A percentile compares a stretch with the other conserved stretches of the same genome.
Conservation (phyloP, 2,113 vertebrate genomes). For the Gymnarchus niloticus region DNA sequence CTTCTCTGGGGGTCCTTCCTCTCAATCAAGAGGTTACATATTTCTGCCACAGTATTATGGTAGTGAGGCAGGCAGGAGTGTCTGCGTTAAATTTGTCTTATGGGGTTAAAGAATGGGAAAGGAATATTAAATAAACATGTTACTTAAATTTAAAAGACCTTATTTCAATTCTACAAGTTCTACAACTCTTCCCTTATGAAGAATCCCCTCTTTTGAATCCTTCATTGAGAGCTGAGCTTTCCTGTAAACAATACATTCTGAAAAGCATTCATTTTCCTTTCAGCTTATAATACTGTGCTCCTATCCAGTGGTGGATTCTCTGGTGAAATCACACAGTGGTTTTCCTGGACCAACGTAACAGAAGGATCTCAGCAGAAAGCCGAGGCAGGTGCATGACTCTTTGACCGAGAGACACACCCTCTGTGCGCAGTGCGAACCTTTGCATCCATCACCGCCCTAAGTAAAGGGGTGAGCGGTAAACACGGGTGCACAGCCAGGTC, state of each 20-base stretch:
- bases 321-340: neutral
- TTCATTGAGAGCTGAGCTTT: neutral
- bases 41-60: neutral
- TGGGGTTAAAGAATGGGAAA: neutral
- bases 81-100: neutral
- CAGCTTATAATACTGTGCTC: neutral
- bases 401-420: neutral
- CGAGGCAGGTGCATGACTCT: neutral
- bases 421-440: neutral
- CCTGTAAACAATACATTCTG: neutral
- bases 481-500: neutral
- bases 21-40: neutral
- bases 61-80: neutral
- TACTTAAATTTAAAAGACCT: neutral
- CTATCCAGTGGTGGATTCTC: neutral
- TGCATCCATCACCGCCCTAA: neutral
- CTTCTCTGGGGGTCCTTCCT: neutral
- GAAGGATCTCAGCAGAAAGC: neutral
- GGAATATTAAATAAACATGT: neutral
- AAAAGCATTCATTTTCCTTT: neutral
- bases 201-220: neutral
- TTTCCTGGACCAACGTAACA: neutral
- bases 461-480: neutral
- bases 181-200: neutral
- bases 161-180: neutral